Percentiles rank a stretch among this genome's conserved stretches.
Conservation (phyloP, 2,797 vertebrate genomes). For the Remorina albescens region DNA sequence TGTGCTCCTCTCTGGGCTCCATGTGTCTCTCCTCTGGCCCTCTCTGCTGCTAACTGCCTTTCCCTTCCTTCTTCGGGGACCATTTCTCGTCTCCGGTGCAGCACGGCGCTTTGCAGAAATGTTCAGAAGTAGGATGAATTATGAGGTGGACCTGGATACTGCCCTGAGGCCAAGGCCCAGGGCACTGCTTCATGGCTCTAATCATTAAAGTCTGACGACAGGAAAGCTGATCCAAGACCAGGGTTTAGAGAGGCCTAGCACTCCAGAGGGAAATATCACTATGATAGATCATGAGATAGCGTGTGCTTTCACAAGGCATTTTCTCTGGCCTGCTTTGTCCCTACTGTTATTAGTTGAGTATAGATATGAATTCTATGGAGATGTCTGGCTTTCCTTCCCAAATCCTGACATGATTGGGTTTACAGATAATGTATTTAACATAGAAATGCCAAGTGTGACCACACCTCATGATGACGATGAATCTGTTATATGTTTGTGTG, state of each 20-base stretch:
- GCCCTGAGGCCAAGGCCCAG: constrained; percentile 77
- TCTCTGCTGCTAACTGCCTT: constrained; percentile 57
- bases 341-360: constrained; percentile 70
- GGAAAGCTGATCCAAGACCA: constrained; percentile 77
- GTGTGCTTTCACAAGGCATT: constrained; percentile 65
- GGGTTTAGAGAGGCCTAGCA: constrained; percentile 64
- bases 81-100: constrained; percentile 33
- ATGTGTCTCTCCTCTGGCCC: constrained; percentile 50
- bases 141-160: constrained; percentile 77
- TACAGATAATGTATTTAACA: constrained; percentile 49
- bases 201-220: constrained; percentile 82
- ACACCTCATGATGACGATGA: constrained; percentile 28
- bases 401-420: constrained; percentile 48
- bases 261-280: constrained; percentile 80
- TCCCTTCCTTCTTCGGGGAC: constrained; percentile 55
- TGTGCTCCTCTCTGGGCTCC: constrained; percentile 52
- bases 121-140: constrained; percentile 75
- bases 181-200: constrained; percentile 77
- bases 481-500: constrained; percentile 14
- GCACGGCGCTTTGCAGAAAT: constrained; percentile 54
- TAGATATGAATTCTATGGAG: constrained; percentile 65
- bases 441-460: constrained; percentile 38
- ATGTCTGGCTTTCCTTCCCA: constrained; percentile 47
- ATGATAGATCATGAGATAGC: constrained; percentile 80
- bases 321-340: constrained; percentile 53